Conservation (phyloP, 2,113 vertebrate species). For the Oreochromis tanganicae region DNA sequence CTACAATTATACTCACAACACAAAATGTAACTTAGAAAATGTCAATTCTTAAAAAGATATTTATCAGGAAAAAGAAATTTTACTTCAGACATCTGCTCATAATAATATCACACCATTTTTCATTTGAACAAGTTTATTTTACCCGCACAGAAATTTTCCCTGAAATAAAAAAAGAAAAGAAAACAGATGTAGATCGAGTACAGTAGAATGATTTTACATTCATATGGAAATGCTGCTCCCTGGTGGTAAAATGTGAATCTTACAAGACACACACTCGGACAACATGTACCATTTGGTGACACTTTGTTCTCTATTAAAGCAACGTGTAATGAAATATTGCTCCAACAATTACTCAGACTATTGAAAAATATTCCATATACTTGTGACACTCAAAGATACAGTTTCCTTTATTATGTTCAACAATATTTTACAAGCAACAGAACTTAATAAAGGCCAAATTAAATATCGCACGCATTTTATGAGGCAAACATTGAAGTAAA, state of each 20-base stretch:
- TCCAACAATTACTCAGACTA: neutral
- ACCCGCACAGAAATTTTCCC: slow-evolving; percentile 40
- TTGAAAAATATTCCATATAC: slow-evolving; percentile 13
- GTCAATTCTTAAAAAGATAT: neutral
- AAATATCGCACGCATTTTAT: slow-evolving; percentile 65
- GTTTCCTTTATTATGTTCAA: slow-evolving; percentile 73
- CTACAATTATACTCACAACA: neutral
- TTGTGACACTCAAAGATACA: slow-evolving; percentile 47
- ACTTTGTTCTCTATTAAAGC: neutral
- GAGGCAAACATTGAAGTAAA: slow-evolving; percentile 64
- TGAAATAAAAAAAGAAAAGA: slow-evolving; percentile 58
- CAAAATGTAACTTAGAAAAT: neutral
- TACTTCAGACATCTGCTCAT: neutral
- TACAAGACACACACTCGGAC: neutral
- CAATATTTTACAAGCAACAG: slow-evolving; percentile 74
- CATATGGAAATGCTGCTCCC: slow-evolving; percentile 53
- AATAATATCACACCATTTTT: neutral
- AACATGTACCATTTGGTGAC: neutral
- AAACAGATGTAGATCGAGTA: slow-evolving; percentile 25
- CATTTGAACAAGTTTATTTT: slow-evolving; percentile 50
- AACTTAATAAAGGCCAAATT: slow-evolving; percentile 74
- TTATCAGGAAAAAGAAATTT: neutral
- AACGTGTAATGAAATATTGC: neutral
- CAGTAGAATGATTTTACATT: slow-evolving; percentile 48
- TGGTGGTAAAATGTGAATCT: slow-evolving; percentile 37